Evolutionary conservation across 1,140 invertebrate species (phyloP).

Genomic region (Caenorhabditis brenneri): DNA sequence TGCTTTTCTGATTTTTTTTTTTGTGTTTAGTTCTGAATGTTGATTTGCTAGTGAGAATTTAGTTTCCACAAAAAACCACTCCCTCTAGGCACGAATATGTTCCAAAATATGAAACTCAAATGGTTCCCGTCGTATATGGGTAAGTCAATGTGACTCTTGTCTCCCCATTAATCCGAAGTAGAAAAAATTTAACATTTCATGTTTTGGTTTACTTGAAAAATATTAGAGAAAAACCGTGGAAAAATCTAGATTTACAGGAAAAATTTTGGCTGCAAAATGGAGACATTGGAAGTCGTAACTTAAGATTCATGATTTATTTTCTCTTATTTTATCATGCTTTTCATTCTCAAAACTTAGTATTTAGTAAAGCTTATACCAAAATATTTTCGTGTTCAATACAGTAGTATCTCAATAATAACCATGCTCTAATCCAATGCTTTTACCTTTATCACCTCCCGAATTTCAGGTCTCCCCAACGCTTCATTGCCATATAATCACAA

Average conservation of each 20-base stretch:
- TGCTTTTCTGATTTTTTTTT: background rate
- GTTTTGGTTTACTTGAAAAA: too few species aligned
- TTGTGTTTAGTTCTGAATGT: background rate
- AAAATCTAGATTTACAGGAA: background rate
- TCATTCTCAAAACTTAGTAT: background rate
- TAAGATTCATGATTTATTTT: background rate
- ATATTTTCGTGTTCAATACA: background rate
- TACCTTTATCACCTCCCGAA: background rate
- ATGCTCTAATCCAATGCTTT: background rate
- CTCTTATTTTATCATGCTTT: background rate
- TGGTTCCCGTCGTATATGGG: constrained; percentile 24
- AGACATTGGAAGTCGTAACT: background rate
- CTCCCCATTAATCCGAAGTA: too few species aligned
- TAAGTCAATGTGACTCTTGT: background rate
- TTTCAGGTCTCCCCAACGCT: constrained; percentile 39
- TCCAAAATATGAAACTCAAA: constrained; percentile 32
- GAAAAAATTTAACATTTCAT: too few species aligned
- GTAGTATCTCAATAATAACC: background rate
- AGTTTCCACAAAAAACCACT: background rate
- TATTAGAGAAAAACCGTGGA: too few species aligned
- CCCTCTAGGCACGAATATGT: background rate
- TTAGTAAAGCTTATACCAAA: background rate
- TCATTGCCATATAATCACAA: constrained; percentile 23
- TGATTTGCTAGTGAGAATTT: background rate
- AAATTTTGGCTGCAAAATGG: constrained; percentile 3